Base-by-base conservation (phyloP, 2,113 vertebrate genomes). In the Paradisaea rubra region DNA sequence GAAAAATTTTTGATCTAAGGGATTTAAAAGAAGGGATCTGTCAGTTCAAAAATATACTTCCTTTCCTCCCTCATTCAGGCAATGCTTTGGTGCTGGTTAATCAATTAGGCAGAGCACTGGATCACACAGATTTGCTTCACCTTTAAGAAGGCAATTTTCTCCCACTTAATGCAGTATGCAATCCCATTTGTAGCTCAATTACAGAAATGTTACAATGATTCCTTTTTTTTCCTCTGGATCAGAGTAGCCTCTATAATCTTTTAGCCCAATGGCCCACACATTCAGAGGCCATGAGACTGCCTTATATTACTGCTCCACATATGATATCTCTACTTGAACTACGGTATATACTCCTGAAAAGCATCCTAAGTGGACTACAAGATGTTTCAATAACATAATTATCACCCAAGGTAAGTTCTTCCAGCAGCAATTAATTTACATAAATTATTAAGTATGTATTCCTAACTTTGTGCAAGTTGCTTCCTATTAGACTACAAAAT, bases 1-100 rank as follows among this genome's bases (percentile, higher is more conserved):
- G 97, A 92, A 82, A 97, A 88, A 94, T 93, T 93, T 96, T 94
- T 91, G 52, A 94, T 96, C 86, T 81, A 93, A 93, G 65, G 64
- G 85, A 88, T 96, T 97, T 89, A 85, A 94, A 71, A 50, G 57
- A 59, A 49, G 72, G 42, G 72, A 93, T 84, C 94, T 81, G 61
- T 79, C 77, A 82, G 60, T 93, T 91, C 91, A 89, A 61, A 97
- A 92, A 96, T 92, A 81, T 27, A 91, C 73, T 96, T 91, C 89
- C 85, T 93, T 52, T 80, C 60, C 66, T 87, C 73, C 78, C 68
- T 71, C 84, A 86, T 84, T 88, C 93, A 86, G 68, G 45, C 83
- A 83, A 25, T 56, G 88, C 82, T 91, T 86, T 44, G 85, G 64
- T 86, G 64, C 59, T 56, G 64, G 63, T 20, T 41, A 68, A 91